Conservation (phyloP, 2,113 vertebrate genomes). For the Pandion haliaetus region DNA sequence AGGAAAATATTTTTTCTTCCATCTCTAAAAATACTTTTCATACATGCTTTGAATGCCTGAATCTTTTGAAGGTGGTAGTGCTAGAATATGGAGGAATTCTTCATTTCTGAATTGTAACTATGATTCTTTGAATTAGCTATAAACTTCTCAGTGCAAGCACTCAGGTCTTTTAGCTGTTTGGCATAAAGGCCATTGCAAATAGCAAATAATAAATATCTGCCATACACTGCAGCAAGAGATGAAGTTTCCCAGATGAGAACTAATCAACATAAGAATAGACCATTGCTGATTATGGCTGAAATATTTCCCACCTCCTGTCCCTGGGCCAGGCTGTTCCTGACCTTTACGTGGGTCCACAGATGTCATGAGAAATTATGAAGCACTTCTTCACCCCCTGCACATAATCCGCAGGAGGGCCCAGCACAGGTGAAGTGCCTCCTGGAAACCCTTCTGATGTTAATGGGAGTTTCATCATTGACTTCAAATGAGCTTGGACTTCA, state of each 20-base stretch:
- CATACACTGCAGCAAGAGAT: background rate
- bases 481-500: background rate
- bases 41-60: background rate
- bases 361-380: background rate
- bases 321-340: background rate
- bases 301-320: background rate
- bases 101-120: background rate
- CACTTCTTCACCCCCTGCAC: background rate
- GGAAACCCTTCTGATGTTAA: background rate
- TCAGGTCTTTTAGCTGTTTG: background rate
- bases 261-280: background rate
- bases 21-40: background rate
- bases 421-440: background rate
- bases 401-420: background rate
- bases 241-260: background rate
- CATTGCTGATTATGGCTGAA: background rate
- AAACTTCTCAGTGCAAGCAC: background rate
- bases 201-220: background rate
- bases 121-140: background rate
- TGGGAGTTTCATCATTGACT: background rate
- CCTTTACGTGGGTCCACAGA: background rate
- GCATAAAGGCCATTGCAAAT: background rate
- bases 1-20: background rate
- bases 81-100: background rate
- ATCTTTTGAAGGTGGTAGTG: background rate